phyloP scores from a whole-genome alignment of 1,140 invertebrate species.

The Euura lappo region DNA sequence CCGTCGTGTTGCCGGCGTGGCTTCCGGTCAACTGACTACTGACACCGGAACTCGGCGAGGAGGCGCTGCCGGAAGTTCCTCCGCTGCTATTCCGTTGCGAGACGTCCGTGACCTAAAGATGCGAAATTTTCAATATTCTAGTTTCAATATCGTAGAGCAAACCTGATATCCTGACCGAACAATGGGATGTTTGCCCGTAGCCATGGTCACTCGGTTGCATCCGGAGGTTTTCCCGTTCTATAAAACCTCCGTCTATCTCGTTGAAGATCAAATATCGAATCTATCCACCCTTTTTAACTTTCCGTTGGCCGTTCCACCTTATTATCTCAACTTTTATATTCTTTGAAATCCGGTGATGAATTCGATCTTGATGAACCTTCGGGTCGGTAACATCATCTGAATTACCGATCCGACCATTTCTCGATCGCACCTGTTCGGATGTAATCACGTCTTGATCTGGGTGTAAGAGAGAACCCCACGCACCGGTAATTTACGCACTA shows the following conservation, averaged over 20 bases:
- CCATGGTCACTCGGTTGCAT: slow-evolving; percentile 29
- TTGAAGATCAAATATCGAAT: too few relatives aligned
- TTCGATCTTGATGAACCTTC: too few relatives aligned
- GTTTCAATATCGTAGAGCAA: too few relatives aligned
- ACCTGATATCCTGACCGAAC: neutral
- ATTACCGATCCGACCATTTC: too few relatives aligned
- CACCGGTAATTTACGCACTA: neutral
- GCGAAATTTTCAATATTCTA: slow-evolving; percentile 7
- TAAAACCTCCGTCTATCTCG: too few relatives aligned
- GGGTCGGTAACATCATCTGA: too few relatives aligned
- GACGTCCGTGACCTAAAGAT: slow-evolving; percentile 59
- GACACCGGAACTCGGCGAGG: slow-evolving; percentile 64
- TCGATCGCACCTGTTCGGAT: too few relatives aligned
- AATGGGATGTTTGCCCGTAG: slow-evolving; percentile 43
- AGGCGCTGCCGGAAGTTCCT: slow-evolving; percentile 58
- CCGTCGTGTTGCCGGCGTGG: slow-evolving; percentile 30
- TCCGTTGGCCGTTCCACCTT: too few relatives aligned
- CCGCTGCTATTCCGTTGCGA: slow-evolving; percentile 62
- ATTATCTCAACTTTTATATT: too few relatives aligned
- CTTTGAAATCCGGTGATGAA: too few relatives aligned
- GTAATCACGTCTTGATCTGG: neutral
- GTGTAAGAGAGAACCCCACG: neutral
- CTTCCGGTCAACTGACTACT: slow-evolving; percentile 60
- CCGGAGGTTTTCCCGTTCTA: too few relatives aligned
- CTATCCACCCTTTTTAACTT: too few relatives aligned